phyloP scores from a whole-genome alignment of 2,797 vertebrate species.

The Babyrousa celebensis region DNA sequence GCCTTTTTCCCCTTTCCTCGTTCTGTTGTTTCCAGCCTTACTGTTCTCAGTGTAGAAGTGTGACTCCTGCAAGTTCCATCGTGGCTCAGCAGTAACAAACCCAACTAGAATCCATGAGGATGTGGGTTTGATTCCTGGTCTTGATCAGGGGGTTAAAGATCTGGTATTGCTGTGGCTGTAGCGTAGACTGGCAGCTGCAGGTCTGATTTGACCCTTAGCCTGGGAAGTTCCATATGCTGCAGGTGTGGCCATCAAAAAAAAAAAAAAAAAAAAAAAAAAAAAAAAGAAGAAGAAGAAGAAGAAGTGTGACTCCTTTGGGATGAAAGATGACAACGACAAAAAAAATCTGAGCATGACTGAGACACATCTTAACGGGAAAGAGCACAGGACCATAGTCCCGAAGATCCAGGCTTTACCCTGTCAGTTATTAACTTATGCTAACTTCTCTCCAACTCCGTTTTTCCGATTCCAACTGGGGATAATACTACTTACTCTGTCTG shows the following conservation, averaged over 20 bases:
- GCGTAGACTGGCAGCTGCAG: too few relatives aligned
- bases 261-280: too few relatives aligned
- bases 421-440: background rate
- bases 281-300: too few relatives aligned
- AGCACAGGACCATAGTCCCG: accelerated
- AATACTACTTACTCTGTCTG: background rate
- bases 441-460: background rate
- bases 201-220: too few relatives aligned
- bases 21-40: background rate
- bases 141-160: too few relatives aligned
- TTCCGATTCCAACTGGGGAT: background rate
- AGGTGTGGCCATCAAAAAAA: too few relatives aligned
- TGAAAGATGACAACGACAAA: background rate
- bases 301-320: background rate
- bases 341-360: background rate
- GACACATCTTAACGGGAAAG: constrained; percentile 10
- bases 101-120: too few relatives aligned
- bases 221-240: too few relatives aligned
- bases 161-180: too few relatives aligned
- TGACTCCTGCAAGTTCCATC: too few relatives aligned
- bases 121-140: too few relatives aligned
- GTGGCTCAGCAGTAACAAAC: too few relatives aligned
- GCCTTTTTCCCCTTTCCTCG: background rate
- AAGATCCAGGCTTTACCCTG: background rate
- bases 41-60: background rate